A percentile compares a stretch with the other conserved stretches of the same genome.
These are phyloP conservation scores for Acromyrmex heyeri DNA, from an alignment of 1,140 invertebrate species.

Conservation along the genomic window DNA sequence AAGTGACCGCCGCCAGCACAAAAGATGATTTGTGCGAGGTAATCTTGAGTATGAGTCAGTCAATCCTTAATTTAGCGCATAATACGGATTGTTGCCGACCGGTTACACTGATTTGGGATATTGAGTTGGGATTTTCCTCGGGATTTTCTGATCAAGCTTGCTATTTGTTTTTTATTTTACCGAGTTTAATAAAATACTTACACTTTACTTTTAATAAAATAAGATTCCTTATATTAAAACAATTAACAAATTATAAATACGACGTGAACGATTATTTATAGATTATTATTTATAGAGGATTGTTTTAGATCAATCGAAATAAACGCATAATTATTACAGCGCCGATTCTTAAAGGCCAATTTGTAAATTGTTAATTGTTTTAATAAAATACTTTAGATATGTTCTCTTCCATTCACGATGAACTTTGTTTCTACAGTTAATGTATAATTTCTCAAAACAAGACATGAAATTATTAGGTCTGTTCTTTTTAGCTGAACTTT, in stretches of 20 bases:
- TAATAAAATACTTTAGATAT: neutral
- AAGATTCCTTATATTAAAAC: too few relatives aligned
- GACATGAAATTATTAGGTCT: neutral
- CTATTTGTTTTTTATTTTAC: neutral
- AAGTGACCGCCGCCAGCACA: slow-evolving; percentile 48
- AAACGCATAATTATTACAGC: too few relatives aligned
- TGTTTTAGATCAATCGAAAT: too few relatives aligned
- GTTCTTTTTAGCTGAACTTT: too few relatives aligned
- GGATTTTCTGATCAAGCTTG: neutral
- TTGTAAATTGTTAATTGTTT: too few relatives aligned
- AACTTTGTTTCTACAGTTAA: neutral
- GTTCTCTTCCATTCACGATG: neutral
- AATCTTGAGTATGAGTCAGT: slow-evolving; percentile 40
- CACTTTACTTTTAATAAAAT: too few relatives aligned
- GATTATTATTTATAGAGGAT: too few relatives aligned
- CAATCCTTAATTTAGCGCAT: neutral
- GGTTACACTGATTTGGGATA: neutral
- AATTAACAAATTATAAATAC: too few relatives aligned
- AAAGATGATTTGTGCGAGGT: slow-evolving; percentile 66
- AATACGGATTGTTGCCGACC: neutral
- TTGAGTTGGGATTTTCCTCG: too few relatives aligned
- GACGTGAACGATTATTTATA: too few relatives aligned
- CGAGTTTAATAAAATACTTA: neutral
- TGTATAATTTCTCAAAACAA: neutral
- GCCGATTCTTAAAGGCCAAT: too few relatives aligned